phyloP scores from a whole-genome alignment of 2,113 vertebrate species.

The Anoura caudifer region DNA sequence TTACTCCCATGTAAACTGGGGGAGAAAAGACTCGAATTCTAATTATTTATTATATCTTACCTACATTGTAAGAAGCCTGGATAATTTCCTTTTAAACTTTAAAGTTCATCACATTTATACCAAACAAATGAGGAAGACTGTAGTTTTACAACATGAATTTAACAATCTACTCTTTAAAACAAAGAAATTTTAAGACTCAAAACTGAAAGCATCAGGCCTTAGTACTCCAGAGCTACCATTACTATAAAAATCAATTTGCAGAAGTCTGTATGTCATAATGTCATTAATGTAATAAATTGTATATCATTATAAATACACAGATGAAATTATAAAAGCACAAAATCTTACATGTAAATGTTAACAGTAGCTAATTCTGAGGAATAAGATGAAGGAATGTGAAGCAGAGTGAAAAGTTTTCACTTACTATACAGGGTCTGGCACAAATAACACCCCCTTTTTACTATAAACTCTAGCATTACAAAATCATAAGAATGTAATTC shows the following conservation, averaged over 20 bases:
- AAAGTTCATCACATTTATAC: not conserved
- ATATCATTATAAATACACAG: not conserved
- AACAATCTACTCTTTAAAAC: not conserved
- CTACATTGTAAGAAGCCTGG: not conserved
- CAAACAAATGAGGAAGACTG: not conserved
- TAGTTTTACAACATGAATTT: not conserved
- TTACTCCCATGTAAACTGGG: not conserved
- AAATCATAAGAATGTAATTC: too few relatives aligned
- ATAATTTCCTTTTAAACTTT: conserved; percentile 12
- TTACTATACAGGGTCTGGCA: not conserved
- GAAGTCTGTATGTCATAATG: not conserved
- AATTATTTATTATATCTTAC: not conserved
- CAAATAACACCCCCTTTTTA: too few relatives aligned
- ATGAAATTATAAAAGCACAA: not conserved
- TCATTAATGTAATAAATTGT: not conserved
- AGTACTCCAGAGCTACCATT: not conserved
- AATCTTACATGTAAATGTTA: not conserved
- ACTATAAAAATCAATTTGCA: not conserved
- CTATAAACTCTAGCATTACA: too few relatives aligned
- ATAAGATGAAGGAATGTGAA: not conserved
- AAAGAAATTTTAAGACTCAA: not conserved
- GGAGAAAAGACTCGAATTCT: not conserved
- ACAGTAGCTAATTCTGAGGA: not conserved
- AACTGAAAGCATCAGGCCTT: not conserved
- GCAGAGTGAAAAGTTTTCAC: not conserved